Percentiles rank a stretch among this genome's conserved stretches.
phyloP scores from a whole-genome alignment of 1,140 invertebrate species.

The Xylocopa sonorina region DNA sequence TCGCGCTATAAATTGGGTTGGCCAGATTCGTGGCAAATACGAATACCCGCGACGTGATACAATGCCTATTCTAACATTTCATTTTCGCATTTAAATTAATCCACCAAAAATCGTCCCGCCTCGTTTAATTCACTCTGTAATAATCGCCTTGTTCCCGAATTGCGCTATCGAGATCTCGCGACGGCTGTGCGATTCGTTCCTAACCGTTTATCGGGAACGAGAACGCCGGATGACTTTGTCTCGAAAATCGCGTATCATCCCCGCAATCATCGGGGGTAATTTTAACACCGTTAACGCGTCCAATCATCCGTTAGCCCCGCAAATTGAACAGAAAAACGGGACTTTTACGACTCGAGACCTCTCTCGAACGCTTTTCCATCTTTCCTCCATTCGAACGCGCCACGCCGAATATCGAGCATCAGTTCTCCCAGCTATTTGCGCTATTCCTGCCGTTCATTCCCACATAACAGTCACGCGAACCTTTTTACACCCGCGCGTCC shows the following conservation, averaged over 20 bases:
- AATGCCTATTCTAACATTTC: neutral
- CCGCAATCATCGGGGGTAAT: neutral
- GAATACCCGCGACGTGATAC: no score
- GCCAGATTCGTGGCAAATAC: neutral
- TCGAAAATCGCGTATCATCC: neutral
- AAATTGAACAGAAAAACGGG: no score
- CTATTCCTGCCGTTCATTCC: neutral
- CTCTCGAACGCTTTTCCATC: neutral
- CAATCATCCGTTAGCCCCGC: neutral
- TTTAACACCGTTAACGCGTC: neutral
- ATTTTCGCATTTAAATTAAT: constrained; percentile 29
- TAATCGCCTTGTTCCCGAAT: neutral
- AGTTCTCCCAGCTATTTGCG: neutral
- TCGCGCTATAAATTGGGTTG: neutral
- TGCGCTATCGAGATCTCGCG: no score
- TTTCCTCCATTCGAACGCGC: no score
- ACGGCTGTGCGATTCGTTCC: neutral
- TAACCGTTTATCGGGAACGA: neutral
- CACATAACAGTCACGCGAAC: neutral
- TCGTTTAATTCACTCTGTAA: constrained; percentile 7
- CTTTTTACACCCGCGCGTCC: neutral
- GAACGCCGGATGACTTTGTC: neutral
- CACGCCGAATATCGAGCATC: neutral
- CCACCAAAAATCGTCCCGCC: constrained; percentile 2
- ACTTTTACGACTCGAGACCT: neutral